These are phyloP conservation scores for Spodoptera littoralis DNA, from an alignment of 2,888 invertebrate genomes.

Conservation along the genomic window DNA sequence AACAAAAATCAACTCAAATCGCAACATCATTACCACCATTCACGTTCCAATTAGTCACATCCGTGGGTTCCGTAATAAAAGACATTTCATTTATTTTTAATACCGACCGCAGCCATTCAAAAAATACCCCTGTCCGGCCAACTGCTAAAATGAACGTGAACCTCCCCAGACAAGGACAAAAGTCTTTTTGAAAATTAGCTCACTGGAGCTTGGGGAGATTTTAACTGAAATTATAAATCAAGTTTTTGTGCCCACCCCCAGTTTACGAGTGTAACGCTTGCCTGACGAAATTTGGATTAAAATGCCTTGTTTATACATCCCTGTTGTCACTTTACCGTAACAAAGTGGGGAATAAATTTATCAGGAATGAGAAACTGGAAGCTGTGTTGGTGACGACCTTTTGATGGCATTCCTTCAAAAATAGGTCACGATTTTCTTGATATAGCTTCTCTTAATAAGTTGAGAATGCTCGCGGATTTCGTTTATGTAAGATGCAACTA, in stretches of 20 bases:
- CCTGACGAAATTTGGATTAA: conserved; percentile 58
- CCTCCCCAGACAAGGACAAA: conserved; percentile 63
- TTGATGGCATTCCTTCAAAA: conserved; percentile 38
- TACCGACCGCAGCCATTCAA: conserved; percentile 62
- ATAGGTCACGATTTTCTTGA: conserved; percentile 25
- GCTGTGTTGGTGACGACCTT: conserved; percentile 36
- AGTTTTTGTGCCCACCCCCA: conserved; percentile 66
- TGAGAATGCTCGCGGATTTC: no score
- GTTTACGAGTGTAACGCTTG: conserved; percentile 52
- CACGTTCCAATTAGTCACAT: conserved; percentile 69
- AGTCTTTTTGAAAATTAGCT: conserved; percentile 76
- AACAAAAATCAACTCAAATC: conserved; percentile 32
- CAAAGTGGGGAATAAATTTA: conserved; percentile 51
- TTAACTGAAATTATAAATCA: conserved; percentile 75
- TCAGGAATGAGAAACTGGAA: conserved; percentile 36
- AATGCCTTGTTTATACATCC: conserved; percentile 54
- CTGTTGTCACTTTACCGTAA: conserved; percentile 49
- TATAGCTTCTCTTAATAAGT: conserved; percentile 2
- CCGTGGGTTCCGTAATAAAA: conserved; percentile 64
- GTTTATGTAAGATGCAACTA: no score
- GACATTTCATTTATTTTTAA: conserved; percentile 71
- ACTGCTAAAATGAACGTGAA: conserved; percentile 70
- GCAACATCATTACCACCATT: conserved; percentile 65
- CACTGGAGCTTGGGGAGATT: conserved; percentile 65
- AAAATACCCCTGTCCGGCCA: conserved; percentile 64